Base-by-base conservation (phyloP, 2,113 vertebrate genomes). In the Larimichthys crocea region DNA sequence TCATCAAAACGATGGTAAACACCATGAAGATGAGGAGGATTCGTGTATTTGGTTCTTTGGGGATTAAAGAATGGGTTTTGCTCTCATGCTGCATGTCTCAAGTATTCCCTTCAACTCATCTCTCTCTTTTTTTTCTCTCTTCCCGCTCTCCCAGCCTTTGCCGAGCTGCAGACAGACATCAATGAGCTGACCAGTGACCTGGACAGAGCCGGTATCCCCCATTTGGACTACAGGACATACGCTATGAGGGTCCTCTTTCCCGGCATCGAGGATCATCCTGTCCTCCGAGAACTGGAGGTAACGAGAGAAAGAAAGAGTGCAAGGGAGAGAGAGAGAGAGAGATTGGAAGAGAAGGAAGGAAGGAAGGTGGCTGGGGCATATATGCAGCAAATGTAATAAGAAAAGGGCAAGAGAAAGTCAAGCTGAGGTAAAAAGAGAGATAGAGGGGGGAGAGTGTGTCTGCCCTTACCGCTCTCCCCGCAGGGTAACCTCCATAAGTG, bases 231-330 rank as follows among this genome's bases (percentile, higher is more conserved):
- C 56, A 96, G 97, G 57, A 98, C 97, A 0, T 99, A 99, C 0
- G 97, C 98, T 68, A 99, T 99, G 98, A 86, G 98, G 31, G 98
- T 99, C n/a, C 95, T 99, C 0, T 99, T 99, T 92, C 98, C 98
- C 0, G 98, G 98, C 82, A 99, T 99, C 0, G 98, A 99, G 91
- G 98, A 99, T 88, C 98, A 99, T 75, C 98, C 98, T 0, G 98
- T 99, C 10, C 96, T 99, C 75, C 89, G 97, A 88, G 98, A 99
- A 84, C 95, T 99, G 85, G 98, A 99, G 98, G 98, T 99, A 93
- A 87, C 1, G 10, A 67, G 60, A 72, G 64, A 53, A 3, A 53
- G n/a, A 63, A 20, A 59, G 31, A 52, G 17, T 24, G 10, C 29
- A 55, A 26, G 40, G 11, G 40, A 20, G 29, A 14, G 40, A 20